Conservation (phyloP, 2,113 vertebrate genomes). For the Upupa epops region DNA sequence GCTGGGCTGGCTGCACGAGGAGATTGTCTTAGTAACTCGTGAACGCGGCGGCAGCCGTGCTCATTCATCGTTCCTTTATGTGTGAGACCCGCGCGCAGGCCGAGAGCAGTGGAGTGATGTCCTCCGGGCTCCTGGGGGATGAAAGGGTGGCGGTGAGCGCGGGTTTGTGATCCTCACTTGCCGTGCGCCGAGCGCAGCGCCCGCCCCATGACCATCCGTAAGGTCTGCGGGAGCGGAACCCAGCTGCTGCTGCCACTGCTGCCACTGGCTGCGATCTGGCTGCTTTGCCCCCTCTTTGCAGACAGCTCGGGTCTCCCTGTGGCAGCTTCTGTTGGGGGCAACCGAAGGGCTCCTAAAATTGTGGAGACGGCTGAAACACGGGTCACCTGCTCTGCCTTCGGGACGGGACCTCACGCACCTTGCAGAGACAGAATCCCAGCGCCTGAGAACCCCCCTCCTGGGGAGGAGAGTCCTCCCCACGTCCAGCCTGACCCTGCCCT, state of each 20-base stretch:
- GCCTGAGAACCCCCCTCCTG: no score
- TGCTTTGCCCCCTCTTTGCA: not conserved
- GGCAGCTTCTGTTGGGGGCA: not conserved
- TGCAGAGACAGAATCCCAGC: not conserved
- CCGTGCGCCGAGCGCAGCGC: not conserved
- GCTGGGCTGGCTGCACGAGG: slow-evolving; percentile 40
- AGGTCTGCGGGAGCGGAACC: slow-evolving; percentile 3
- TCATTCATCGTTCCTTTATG: slow-evolving; percentile 52
- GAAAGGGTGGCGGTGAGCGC: slow-evolving; percentile 13
- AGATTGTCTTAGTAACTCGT: slow-evolving; percentile 42
- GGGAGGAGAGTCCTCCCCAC: no score
- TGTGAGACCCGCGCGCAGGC: slow-evolving; percentile 24
- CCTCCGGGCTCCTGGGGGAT: slow-evolving; percentile 38
- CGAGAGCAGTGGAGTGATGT: slow-evolving; percentile 46
- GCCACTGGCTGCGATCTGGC: not conserved
- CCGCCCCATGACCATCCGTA: not conserved
- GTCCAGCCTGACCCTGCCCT: no score
- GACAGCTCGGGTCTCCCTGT: not conserved
- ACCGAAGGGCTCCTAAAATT: slow-evolving; percentile 1
- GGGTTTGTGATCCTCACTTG: slow-evolving; percentile 48
- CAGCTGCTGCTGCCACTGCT: slow-evolving; percentile 11
- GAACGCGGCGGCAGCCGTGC: slow-evolving; percentile 45
- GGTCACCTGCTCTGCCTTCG: not conserved
- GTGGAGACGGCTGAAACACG: not conserved
- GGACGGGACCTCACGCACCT: not conserved